phyloP scores from a whole-genome alignment of 2,113 vertebrate genomes.

The Cathartes aura region DNA sequence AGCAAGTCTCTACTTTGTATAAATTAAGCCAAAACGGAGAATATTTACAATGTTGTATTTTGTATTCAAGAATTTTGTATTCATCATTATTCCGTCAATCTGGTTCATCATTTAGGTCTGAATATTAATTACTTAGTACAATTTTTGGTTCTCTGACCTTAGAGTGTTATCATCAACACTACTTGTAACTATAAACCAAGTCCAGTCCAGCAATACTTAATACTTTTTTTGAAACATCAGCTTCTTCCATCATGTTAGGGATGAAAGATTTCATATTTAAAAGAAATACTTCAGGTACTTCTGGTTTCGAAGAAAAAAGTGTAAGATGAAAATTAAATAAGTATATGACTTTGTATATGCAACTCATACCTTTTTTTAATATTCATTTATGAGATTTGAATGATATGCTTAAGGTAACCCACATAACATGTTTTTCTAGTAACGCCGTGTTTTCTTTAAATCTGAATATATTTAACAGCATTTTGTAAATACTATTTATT shows the following conservation, averaged over 20 bases:
- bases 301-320: not conserved
- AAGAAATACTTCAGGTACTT: not conserved
- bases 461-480: not conserved
- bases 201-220: not conserved
- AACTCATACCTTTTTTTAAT: not conserved
- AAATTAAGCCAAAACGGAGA: not conserved
- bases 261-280: not conserved
- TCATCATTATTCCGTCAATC: not conserved
- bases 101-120: not conserved
- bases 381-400: not conserved
- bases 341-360: not conserved
- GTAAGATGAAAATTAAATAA: not conserved
- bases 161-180: not conserved
- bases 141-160: not conserved
- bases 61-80: not conserved
- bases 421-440: not conserved
- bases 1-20: not conserved
- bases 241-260: not conserved
- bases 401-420: not conserved
- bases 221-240: not conserved
- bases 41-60: not conserved
- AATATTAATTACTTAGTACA: not conserved
- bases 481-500: not conserved
- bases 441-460: not conserved
- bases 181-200: not conserved